Evolutionary conservation across 2,888 invertebrate genomes (phyloP).

Genomic region (Metopia argyrocephala): DNA sequence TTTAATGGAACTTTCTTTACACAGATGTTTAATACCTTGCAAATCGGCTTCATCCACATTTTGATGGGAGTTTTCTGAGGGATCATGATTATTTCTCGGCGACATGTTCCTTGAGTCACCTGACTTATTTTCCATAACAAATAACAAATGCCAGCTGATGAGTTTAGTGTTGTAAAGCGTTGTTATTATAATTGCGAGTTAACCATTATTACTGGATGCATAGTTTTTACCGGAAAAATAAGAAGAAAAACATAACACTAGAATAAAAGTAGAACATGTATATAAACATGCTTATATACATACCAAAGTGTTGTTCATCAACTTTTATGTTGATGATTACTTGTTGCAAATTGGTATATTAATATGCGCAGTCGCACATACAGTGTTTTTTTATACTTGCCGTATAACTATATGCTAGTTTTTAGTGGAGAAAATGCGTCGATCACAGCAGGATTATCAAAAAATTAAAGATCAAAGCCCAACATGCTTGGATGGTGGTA

Average conservation of each 20-base stretch:
- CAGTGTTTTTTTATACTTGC: constrained; percentile 12
- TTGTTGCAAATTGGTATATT: constrained; percentile 6
- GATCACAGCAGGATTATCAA: constrained; percentile 38
- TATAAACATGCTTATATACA: background rate
- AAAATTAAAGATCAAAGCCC: constrained; percentile 33
- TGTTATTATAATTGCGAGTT: background rate
- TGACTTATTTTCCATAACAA: constrained; percentile 68
- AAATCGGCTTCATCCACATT: constrained; percentile 73
- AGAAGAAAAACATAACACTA: constrained; percentile 4
- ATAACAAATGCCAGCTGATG: constrained; percentile 20
- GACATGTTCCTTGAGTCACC: constrained; percentile 74
- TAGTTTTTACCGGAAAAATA: background rate
- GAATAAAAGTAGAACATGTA: background rate
- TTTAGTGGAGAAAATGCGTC: constrained; percentile 29
- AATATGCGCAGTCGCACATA: constrained; percentile 24
- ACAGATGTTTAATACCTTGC: constrained; percentile 67
- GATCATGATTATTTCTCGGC: constrained; percentile 75
- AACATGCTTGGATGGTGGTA: constrained; percentile 15
- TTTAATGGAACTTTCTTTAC: background rate
- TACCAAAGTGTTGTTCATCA: background rate
- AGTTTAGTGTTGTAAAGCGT: constrained; percentile 27
- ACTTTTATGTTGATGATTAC: background rate
- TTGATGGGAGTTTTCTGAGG: constrained; percentile 67
- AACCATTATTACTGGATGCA: background rate
- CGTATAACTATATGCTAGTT: background rate